Evolutionary conservation across 2,888 invertebrate species (phyloP), one percentile per base, ranked within the genome.

Genomic region (Sabatieria punctata): DNA sequence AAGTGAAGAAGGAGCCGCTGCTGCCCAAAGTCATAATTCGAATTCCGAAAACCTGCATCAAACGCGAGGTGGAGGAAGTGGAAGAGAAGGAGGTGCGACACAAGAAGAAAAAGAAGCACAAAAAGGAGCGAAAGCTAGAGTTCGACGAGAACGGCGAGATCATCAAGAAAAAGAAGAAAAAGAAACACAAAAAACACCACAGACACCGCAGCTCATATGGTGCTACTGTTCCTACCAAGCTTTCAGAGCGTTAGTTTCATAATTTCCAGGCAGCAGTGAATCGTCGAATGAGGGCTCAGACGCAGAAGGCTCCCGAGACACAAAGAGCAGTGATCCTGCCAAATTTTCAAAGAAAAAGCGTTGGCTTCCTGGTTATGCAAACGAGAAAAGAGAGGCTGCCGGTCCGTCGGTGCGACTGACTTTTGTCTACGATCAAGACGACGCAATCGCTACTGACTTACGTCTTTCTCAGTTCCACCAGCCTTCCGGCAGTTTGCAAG

Each of bases 21-120:
- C 13, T 27, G 30, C 46, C 46, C 4, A 46, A 47, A 21, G 30
- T 47, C 25, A 33, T 47, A 15, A 25, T 47, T 11, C 35, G 47
- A 21, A 47, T 47, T 4, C 47, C 47, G 4, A 47, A 47, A 27
- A 2, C 18, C 18, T 18, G 2, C 4, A 35, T 47, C 21, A 42
- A 33, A 23, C n/a, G 25, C 2, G 38, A 26, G 25, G 21, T 27
- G 22, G 6, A 4, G 3, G 11, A 6, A 19, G 13, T 15, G 8
- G n/a, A 15, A 11, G 43, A n/a, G 4, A 18, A 13, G 4, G 4
- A 27, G 24, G 23, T 8, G 13, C 15, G 6, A 2, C 2, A 27
- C 18, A 33, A 27, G 41, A 46, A 46, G 36, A 41, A 46, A 18
- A 24, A 43, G 22, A 23, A 43, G 15, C 37, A 41, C 38, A 4